phyloP scores from a whole-genome alignment of 2,888 invertebrate genomes.

The Minunthozetes semirufus region DNA sequence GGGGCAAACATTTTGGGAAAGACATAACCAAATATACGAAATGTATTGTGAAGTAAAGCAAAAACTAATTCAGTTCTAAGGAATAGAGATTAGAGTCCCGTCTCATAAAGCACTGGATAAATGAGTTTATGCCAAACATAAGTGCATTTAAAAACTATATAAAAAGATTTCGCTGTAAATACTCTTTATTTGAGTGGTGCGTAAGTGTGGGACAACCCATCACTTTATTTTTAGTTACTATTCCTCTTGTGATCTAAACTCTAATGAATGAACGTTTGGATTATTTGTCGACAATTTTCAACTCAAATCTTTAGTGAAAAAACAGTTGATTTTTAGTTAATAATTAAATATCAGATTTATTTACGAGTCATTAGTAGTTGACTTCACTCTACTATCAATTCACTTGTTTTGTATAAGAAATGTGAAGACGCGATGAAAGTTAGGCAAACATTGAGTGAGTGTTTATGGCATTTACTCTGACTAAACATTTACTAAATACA shows the following conservation, averaged over 20 bases:
- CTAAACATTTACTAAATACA: not conserved
- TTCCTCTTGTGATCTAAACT: not conserved
- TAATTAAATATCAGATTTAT: constrained; percentile 6
- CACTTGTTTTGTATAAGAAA: not conserved
- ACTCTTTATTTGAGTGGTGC: not conserved
- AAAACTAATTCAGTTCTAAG: not conserved
- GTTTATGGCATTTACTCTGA: not conserved
- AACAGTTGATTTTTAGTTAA: not conserved
- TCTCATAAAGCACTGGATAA: not conserved
- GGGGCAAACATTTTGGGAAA: not conserved
- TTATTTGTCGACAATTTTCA: not conserved
- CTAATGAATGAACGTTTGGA: not conserved
- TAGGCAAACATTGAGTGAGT: not conserved
- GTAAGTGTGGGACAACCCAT: not conserved
- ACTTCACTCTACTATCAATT: not conserved
- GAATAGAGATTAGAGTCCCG: not conserved
- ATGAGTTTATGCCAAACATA: not conserved
- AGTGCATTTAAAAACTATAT: not conserved
- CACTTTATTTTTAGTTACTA: constrained; percentile 2
- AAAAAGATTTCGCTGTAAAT: constrained; percentile 6
- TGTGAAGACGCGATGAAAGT: not conserved
- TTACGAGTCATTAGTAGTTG: constrained; percentile 6
- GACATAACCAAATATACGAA: not conserved
- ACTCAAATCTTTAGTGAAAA: not conserved
- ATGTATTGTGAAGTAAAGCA: constrained; percentile 2